Evolutionary conservation across 2,113 vertebrate species (phyloP), one percentile per base, ranked within the genome.

Genomic region (Tor tambroides): DNA sequence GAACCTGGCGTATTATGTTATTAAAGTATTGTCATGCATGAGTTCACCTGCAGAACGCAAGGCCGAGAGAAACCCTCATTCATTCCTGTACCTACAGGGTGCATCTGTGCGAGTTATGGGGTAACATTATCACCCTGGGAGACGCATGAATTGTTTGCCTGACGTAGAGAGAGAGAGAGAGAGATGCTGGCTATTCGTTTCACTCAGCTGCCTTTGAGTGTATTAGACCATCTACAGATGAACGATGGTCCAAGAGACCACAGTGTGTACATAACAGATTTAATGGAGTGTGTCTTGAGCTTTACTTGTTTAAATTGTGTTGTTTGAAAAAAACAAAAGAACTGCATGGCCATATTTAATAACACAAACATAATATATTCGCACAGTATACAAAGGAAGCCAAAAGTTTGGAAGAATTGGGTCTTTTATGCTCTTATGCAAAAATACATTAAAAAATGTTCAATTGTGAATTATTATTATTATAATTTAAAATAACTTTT

Each of bases 81-180:
- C 71, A 82, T 43, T 41, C 56, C 59, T 51, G 49, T 49, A 61
- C 49, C 67, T 75, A 67, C 79, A 87, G 85, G 85, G 78, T 72
- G 67, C 85, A 72, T 86, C 85, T 80, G 65, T 30, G 32, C 14
- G 15, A 56, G 46, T 21, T 74, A 21, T 9, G 5, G 32, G 51
- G 26, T 38, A 54, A 56, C 38, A 69, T 51, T 65, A 51, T 69
- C 32, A 46, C 26, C 38, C 23, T 86, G 30, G 79, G 67, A 81
- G 77, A 86, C 43, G 43, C 32, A 56, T 1, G 15, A 59, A 74
- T 61, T 54, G 76, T 80, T 86, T 86, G 67, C 41, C 49, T 59
- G 51, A 3, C 26, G 54, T 19, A 67, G 41, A 49, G 41, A 67
- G 35, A 43, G 51, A 28, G 41, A 67, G 35, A 43, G 51, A 28